These are phyloP conservation scores for human DNA, from an alignment of 2,113 vertebrate genomes.

Conservation along the genomic window GRCh38 chr14:59291501-59292000, in stretches of 20 bases:
- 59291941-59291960: not conserved
- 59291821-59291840: not conserved
- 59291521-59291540: not conserved
- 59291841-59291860: not conserved
- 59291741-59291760: not conserved
- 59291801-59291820: not conserved
- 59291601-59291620: not conserved
- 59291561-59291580: not conserved
- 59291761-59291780: not conserved
- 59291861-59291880: not conserved
- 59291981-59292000: not conserved
- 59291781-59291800: not conserved
- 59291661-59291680: not conserved
- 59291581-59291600: not conserved
- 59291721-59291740: not conserved
- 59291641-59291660: not conserved
- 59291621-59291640: not conserved
- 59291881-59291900: not conserved
- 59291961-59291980: accelerated
- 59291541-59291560: not conserved
- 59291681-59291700: not conserved
- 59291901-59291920: not conserved
- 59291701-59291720: not conserved
- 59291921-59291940: not conserved
- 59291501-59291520: not conserved